Base-by-base conservation (phyloP, 2,888 invertebrate genomes). In the Papilio gigon region DNA sequence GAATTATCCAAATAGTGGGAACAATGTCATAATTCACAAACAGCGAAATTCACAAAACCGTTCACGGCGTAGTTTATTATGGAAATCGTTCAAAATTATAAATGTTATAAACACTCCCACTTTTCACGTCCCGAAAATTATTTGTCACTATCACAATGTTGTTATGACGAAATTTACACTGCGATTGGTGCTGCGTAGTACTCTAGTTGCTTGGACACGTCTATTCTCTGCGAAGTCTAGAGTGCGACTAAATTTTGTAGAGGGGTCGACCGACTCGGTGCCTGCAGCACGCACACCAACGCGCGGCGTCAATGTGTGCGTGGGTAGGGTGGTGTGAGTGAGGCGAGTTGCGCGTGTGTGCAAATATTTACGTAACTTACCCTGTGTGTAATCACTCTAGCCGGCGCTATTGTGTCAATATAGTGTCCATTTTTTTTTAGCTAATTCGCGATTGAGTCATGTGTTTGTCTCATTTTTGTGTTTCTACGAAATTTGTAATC, bases 141-240 rank as follows among this genome's bases (percentile, higher is more conserved):
- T 77, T 87, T 86, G 79, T 85, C 90, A 90, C 90, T 87, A 85
- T 88, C 90, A 91, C 90, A 89, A 88, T 87, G 80, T 84, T 88
- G 83, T 87, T 88, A 89, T 89, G 89, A 88, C 89, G 92, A 90
- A 90, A 91, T 89, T 87, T 87, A 84, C 88, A 88, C 83, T 84
- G 80, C 81, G 83, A 84, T 81, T 85, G 82, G 78, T 77, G 80
- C 76, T 79, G 78, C 81, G 84, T 84, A 77, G 79, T 78, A 81
- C 81, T 85, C 81, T 80, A 80, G 78, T 77, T 72, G 77, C 76
- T 83, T 81, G 84, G 79, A 80, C 83, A 82, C 85, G 90, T 86
- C 87, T 85, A 79, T 77, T 78, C 85, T 75, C 78, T 73, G 73
- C 78, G 79, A 80, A 78, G 85, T 84, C 85, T 85, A 81, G 87